These are phyloP conservation scores for Agrotis ipsilon DNA, from an alignment of 2,888 invertebrate genomes.

Conservation along the genomic window DNA sequence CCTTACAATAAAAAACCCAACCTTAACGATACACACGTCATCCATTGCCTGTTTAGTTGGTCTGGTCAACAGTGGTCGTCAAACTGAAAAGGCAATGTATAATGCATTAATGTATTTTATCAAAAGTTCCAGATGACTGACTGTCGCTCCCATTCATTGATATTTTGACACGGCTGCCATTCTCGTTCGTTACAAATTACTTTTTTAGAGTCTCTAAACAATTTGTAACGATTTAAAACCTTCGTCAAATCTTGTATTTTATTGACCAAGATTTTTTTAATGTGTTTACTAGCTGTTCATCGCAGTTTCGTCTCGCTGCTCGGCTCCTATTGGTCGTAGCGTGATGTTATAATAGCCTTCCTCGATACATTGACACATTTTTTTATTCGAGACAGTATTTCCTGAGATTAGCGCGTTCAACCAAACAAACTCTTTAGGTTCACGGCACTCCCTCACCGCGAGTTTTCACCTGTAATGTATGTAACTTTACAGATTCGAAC, in stretches of 20 bases:
- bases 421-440: too few relatives aligned
- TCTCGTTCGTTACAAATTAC: conserved; percentile 71
- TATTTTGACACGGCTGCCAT: conserved; percentile 74
- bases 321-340: too few relatives aligned
- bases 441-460: too few relatives aligned
- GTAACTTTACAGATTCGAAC: too few relatives aligned
- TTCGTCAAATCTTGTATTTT: conserved; percentile 30
- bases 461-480: too few relatives aligned
- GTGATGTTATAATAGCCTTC: too few relatives aligned
- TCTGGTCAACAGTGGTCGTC: neutral
- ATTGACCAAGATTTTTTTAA: too few relatives aligned
- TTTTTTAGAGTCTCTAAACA: conserved; percentile 47
- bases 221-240: conserved; percentile 49
- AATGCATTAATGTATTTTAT: neutral
- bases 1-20: conserved; percentile 36
- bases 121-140: conserved; percentile 36
- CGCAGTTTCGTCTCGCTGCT: too few relatives aligned
- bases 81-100: conserved; percentile 33
- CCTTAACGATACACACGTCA: conserved; percentile 6
- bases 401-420: too few relatives aligned
- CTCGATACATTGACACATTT: too few relatives aligned
- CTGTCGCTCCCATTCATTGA: conserved; percentile 70
- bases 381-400: too few relatives aligned
- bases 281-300: too few relatives aligned
- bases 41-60: conserved; percentile 57